Evolutionary conservation across 2,888 invertebrate species (phyloP).

Genomic region (Drosophila testacea): DNA sequence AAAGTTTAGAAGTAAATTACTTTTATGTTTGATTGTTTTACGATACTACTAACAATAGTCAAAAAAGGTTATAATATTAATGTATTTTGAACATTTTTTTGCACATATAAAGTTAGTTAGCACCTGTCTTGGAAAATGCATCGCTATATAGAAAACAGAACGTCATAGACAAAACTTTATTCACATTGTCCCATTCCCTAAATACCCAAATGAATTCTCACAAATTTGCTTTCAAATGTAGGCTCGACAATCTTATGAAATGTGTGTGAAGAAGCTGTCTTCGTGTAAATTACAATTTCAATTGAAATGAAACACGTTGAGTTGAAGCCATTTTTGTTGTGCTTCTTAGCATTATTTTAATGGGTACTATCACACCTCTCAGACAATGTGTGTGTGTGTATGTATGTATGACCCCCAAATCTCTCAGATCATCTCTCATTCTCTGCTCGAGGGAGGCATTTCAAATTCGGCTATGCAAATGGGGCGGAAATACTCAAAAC

Average conservation of each 20-base stretch:
- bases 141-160: not conserved
- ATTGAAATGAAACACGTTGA: constrained; percentile 40
- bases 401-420: constrained; percentile 4
- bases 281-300: constrained; percentile 47
- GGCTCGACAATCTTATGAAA: constrained; percentile 17
- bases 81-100: too few species aligned
- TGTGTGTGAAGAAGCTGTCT: constrained; percentile 3
- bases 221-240: not conserved
- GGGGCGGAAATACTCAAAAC: constrained; percentile 70
- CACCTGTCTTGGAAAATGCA: not conserved
- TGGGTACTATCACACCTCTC: constrained; percentile 10
- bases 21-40: too few species aligned
- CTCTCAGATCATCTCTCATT: constrained; percentile 6
- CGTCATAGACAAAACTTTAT: not conserved
- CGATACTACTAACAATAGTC: too few species aligned
- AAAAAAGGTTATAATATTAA: too few species aligned
- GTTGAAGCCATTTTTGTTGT: constrained; percentile 7
- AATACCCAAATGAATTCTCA: not conserved
- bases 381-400: not conserved
- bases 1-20: too few species aligned
- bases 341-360: constrained; percentile 49
- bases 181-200: not conserved
- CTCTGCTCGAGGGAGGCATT: constrained; percentile 19
- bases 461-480: constrained; percentile 70
- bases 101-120: not conserved